phyloP scores from a whole-genome alignment of 2,797 vertebrate species.

The Rhynchonycteris naso region DNA sequence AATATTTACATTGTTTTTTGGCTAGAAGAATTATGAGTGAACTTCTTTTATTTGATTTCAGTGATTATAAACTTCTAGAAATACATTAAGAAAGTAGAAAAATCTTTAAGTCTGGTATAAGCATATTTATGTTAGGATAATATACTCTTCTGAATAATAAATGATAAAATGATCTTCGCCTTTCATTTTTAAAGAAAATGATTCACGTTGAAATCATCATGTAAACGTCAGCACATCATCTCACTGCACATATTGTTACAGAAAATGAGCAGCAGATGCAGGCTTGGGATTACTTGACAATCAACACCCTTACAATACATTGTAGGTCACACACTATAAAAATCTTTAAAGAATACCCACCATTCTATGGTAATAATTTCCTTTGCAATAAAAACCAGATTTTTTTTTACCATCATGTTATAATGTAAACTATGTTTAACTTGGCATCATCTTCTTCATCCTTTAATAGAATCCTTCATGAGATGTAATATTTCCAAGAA shows the following conservation, averaged over 20 bases:
- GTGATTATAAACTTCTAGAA: background rate
- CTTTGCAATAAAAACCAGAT: conserved; percentile 25
- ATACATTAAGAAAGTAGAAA: background rate
- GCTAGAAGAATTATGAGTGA: background rate
- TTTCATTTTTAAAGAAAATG: conserved; percentile 13
- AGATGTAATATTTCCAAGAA: conserved; percentile 64
- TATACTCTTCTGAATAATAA: background rate
- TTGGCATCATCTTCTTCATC: conserved; percentile 58
- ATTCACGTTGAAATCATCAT: background rate
- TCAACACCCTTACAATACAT: conserved; percentile 33
- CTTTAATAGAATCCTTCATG: conserved; percentile 61
- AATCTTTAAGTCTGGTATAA: background rate
- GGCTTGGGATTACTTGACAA: background rate
- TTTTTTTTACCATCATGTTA: background rate
- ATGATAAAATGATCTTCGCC: background rate
- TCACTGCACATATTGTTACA: background rate
- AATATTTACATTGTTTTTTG: background rate
- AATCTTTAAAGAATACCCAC: conserved; percentile 32
- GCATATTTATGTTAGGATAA: background rate
- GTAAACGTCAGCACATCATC: background rate
- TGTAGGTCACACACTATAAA: background rate
- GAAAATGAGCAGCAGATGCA: background rate
- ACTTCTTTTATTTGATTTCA: conserved; percentile 27
- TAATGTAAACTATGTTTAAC: conserved; percentile 45
- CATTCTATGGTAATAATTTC: conserved; percentile 6